Base-by-base conservation (phyloP, 2,888 invertebrate species). In the Arrhopalites spinosus region DNA sequence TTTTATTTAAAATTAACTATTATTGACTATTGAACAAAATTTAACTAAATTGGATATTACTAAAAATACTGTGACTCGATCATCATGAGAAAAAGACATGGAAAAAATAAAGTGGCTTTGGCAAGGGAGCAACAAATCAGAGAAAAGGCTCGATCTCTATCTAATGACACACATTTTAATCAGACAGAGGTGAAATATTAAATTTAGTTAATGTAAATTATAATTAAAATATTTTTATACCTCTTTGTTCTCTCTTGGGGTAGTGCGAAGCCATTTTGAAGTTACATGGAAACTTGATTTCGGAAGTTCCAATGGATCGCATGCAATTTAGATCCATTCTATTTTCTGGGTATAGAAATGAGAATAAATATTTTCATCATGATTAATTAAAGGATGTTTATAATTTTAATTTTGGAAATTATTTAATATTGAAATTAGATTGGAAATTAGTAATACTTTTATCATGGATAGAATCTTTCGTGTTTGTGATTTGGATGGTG, bases 401-500 rank as follows among this genome's bases (percentile, higher is more conserved):
- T 36, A 36, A 11, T 36, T n/a, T n/a, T 36, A 36, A 36, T 36
- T 36, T 11, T 36, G n/a, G n/a, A n/a, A 7, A 36, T 36, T 36
- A 36, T 36, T 3, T 36, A 36, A 36, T 11, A 36, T 36, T 36
- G 3, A 11, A 36, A 7, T 36, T 7, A 36, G 36, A n/a, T 77
- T 81, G 13, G 74, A 74, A 71, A 80, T 81, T 20, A 77, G 77
- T 2, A 75, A 80, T 68, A 80, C 79, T 53, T 78, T 81, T 25
- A 81, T 81, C 76, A 68, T 81, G 43, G 81, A 81, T 70, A 69
- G 79, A 1, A 72, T 77, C 13, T 81, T 78, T 53, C 78, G 76
- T 25, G 78, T 78, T 13, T 79, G 76, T 69, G 81, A 81, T 61
- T 61, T 72, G 27, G 77, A 78, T 71, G 73, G 56, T 56, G 76